phyloP scores from a whole-genome alignment of 2,797 vertebrate species.

The Todus mexicanus region DNA sequence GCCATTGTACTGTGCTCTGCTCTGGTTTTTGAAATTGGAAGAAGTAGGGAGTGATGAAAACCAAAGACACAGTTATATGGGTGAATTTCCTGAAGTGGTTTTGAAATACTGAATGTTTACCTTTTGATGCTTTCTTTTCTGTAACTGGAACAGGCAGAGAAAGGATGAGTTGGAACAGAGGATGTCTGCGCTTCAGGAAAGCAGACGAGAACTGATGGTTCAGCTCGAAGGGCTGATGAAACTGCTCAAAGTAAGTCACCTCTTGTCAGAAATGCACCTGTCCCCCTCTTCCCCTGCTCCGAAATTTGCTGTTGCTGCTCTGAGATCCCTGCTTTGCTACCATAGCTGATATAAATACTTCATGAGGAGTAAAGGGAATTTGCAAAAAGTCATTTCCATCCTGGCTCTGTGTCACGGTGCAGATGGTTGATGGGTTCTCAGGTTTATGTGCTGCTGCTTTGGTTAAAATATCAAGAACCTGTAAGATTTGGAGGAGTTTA shows the following conservation, averaged over 20 bases:
- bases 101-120: background rate
- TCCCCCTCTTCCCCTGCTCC: background rate
- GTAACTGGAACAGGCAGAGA: conserved; percentile 81
- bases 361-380: background rate
- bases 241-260: conserved; percentile 88
- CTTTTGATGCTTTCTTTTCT: background rate
- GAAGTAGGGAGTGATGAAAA: background rate
- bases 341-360: rapidly evolving
- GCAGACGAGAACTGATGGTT: conserved; percentile 95
- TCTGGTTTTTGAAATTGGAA: background rate
- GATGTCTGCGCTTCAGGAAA: conserved; percentile 97
- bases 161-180: conserved; percentile 96
- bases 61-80: rapidly evolving
- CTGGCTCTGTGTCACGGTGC: background rate
- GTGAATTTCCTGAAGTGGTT: background rate
- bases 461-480: rapidly evolving
- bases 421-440: background rate
- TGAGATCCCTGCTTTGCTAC: background rate
- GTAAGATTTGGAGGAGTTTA: background rate
- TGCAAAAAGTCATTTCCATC: background rate
- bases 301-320: background rate
- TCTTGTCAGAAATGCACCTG: rapidly evolving
- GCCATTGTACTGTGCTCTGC: background rate
- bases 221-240: conserved; percentile 98
- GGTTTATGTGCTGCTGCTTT: background rate